Base-by-base conservation (phyloP, 1,140 invertebrate species). In the Geopemphigus sp. region DNA sequence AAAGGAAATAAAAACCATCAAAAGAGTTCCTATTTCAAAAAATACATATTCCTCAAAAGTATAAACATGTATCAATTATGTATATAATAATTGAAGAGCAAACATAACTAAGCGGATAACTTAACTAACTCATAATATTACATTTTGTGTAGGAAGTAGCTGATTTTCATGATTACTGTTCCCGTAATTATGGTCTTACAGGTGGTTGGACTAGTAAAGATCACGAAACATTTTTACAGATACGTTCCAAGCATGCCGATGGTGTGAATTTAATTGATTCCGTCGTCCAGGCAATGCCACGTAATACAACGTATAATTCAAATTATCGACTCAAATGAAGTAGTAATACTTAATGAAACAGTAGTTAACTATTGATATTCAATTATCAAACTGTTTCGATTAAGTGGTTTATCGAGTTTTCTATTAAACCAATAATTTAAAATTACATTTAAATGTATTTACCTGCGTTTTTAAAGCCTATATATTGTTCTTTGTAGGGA, bases 41-140 rank as follows among this genome's bases (percentile, higher is more conserved):
- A 78, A 78, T 45, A 78, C n/a, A 14, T 78, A 78, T 12, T 45
- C 74, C 15, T 61, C 74, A 26, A 78, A 78, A 78, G 74, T 78
- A 76, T 8, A 59, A 24, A 76, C 0, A 47, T 50, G n/a, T n/a
- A 53, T 26, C 32, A 6, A 70, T 24, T 47, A 17, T 8, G 14
- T 61, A 14, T 61, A 29, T 17, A 61, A 39, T 39, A 8, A 39
- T 39, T 39, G 32, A 39, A 39, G 8, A 39, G 32, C 8, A 39
- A 50, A 12, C 12, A 50, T n/a, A n/a, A n/a, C n/a, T n/a, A n/a
- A 8, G 47, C 19, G 5, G 32, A 39, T 45, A 22, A 10, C n/a
- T n/a, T 45, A 66, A 5, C 32, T 10, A 72, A 22, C 1, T 26
- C 14, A 61, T 17, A 10, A 4, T 6, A 50, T 76, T 63, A 1